Conservation (phyloP, 30 jellyfish, hydroid and myxozoan species). For the Cassiopea andromeda region DNA sequence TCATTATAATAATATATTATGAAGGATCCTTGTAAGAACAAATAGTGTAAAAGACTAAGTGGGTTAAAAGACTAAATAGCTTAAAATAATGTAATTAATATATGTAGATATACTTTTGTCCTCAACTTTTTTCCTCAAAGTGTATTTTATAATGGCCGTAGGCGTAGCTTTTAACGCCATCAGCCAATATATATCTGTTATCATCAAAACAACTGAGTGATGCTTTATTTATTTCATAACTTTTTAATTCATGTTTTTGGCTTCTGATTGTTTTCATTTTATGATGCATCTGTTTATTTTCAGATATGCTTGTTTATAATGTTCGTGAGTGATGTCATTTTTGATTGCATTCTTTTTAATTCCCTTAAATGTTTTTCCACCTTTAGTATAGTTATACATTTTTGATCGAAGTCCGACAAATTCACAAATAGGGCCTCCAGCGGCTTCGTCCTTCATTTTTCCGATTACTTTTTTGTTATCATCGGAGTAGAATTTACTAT, state of each 20-base stretch:
- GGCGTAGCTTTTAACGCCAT: conserved; percentile 27
- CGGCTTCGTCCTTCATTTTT: conserved; percentile 62
- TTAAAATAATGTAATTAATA: conserved; percentile 1
- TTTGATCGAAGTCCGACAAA: conserved; percentile 63
- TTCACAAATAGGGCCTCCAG: conserved; percentile 45
- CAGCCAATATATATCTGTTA: conserved; percentile 50
- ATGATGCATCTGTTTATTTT: conserved; percentile 18
- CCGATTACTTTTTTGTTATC: conserved; percentile 63
- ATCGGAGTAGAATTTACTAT: background rate
- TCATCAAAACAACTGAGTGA: conserved; percentile 53
- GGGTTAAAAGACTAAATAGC: background rate
- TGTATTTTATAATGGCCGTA: conserved; percentile 53
- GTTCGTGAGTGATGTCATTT: conserved; percentile 19
- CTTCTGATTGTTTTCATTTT: conserved; percentile 44
- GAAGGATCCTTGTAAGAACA: too few relatives aligned
- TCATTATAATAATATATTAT: too few relatives aligned
- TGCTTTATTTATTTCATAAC: conserved; percentile 24
- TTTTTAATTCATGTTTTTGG: conserved; percentile 35
- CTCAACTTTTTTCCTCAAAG: too few relatives aligned
- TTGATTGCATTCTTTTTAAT: conserved; percentile 43
- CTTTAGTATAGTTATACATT: conserved; percentile 54
- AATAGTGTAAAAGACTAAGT: too few relatives aligned
- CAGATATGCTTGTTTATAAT: conserved; percentile 30
- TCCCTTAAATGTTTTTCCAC: conserved; percentile 57
- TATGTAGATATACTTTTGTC: background rate